A percentile compares a stretch with the other conserved stretches of the same genome.
Evolutionary conservation across 2,113 vertebrate species (phyloP).

Genomic region (Guaruba guarouba): DNA sequence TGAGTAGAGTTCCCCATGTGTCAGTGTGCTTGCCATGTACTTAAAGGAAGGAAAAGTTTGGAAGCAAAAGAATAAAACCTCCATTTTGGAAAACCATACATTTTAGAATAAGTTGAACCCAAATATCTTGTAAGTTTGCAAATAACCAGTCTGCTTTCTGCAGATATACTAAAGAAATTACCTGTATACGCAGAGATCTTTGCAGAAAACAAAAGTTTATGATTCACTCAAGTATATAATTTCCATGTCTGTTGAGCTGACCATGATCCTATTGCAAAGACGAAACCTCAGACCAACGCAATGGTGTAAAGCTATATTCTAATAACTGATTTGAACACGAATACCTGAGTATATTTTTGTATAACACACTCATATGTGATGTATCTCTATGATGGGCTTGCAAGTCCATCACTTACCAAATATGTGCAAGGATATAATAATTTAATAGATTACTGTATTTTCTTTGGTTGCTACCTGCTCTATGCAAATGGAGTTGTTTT

Average conservation of each 20-base stretch:
- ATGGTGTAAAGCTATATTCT: background rate
- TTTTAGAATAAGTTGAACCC: background rate
- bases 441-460: background rate
- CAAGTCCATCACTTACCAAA: background rate
- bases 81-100: background rate
- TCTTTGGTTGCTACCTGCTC: background rate
- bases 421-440: background rate
- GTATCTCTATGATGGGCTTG: background rate
- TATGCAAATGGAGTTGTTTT: background rate
- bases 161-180: background rate
- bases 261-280: background rate
- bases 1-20: rapidly evolving
- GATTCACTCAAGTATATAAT: background rate
- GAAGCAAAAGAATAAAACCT: background rate
- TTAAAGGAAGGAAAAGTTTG: background rate
- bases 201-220: background rate
- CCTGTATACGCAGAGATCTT: background rate
- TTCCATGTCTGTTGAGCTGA: background rate
- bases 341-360: background rate
- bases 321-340: background rate
- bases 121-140: background rate
- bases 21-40: background rate
- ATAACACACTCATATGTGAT: background rate
- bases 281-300: background rate
- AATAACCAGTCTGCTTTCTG: background rate